These are phyloP conservation scores for honey bee (Apis mellifera) DNA, from an alignment of 1,140 invertebrate species.

Conservation along the genomic window Amel_HAv3.1 CM009936.2:3329001-3329500, in stretches of 20 bases:
- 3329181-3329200: conserved; percentile 12
- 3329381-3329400: background rate
- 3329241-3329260: conserved; percentile 20
- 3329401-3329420: background rate
- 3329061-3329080: conserved; percentile 55
- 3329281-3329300: conserved; percentile 3
- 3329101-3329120: too few species aligned
- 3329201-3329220: conserved; percentile 33
- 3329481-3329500: too few species aligned
- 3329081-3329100: conserved; percentile 38
- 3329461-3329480: too few species aligned
- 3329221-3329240: conserved; percentile 44
- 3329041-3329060: conserved; percentile 51
- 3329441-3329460: too few species aligned
- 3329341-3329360: background rate
- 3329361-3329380: background rate
- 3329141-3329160: conserved; percentile 49
- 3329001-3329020: conserved; percentile 70
- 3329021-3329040: conserved; percentile 53
- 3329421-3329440: background rate
- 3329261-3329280: conserved; percentile 17
- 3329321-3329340: background rate
- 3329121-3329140: conserved; percentile 34
- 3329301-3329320: background rate
- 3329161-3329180: conserved; percentile 58